phyloP scores from a whole-genome alignment of 2,888 invertebrate species.

The Ichneumoninae sp. region DNA sequence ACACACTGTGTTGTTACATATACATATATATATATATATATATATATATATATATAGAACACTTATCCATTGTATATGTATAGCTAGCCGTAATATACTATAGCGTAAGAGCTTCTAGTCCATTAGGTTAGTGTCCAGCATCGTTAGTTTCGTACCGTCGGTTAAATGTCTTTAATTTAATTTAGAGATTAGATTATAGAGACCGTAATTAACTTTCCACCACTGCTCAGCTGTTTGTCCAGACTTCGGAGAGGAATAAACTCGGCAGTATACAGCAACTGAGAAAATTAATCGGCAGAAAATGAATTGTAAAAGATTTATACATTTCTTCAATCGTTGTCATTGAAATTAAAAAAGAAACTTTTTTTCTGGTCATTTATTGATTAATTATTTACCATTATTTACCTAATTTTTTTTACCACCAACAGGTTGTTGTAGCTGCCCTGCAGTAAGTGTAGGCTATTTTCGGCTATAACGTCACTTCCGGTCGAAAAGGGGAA shows the following conservation, averaged over 20 bases:
- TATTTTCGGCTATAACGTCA: no score
- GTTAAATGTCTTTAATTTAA: constrained; percentile 26
- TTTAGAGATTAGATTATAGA: background rate
- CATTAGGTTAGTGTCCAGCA: constrained; percentile 66
- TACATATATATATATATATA: no score
- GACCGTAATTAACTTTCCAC: background rate
- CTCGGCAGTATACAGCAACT: background rate
- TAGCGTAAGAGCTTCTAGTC: constrained; percentile 71
- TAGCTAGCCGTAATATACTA: constrained; percentile 47
- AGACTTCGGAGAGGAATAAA: background rate
- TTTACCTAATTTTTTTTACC: no score
- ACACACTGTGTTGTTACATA: constrained; percentile 23
- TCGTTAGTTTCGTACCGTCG: constrained; percentile 52
- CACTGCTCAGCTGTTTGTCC: background rate
- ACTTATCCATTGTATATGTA: constrained; percentile 2
- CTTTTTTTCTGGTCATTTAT: background rate
- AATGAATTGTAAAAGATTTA: background rate
- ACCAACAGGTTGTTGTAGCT: no score
- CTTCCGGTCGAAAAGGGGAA: no score
- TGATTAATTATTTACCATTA: background rate
- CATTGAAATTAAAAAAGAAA: background rate
- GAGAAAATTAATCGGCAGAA: background rate
- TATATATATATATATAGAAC: background rate
- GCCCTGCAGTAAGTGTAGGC: no score
- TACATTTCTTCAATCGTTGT: background rate